Conservation (phyloP, 2,797 vertebrate species). For the Tragelaphus oryx region DNA sequence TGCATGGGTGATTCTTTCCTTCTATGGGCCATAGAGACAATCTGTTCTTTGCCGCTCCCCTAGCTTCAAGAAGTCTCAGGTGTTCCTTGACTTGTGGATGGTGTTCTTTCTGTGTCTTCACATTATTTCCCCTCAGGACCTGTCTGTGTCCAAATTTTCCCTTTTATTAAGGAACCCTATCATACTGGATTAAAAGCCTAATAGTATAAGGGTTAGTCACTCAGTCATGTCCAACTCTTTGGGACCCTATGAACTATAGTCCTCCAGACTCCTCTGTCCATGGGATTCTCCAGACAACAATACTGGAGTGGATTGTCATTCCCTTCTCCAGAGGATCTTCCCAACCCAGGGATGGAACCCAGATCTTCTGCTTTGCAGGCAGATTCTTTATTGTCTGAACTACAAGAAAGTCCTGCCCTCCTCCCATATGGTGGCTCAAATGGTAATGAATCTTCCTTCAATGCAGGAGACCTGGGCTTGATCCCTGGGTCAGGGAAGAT, state of each 20-base stretch:
- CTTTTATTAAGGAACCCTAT: background rate
- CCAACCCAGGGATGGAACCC: background rate
- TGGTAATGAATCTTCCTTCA: background rate
- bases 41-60: background rate
- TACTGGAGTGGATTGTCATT: background rate
- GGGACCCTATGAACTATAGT: background rate
- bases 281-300: background rate
- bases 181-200: background rate
- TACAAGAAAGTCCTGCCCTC: background rate
- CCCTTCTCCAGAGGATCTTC: background rate
- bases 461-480: background rate
- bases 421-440: background rate
- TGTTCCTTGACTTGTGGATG: background rate
- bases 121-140: background rate
- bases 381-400: background rate
- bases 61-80: background rate
- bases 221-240: background rate
- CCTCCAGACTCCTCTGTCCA: background rate
- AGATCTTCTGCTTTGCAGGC: background rate
- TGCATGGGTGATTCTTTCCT: background rate
- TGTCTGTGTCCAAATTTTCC: background rate
- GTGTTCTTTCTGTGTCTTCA: background rate
- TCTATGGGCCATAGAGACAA: background rate
- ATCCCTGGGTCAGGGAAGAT: background rate
- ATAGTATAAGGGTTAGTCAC: background rate